phyloP scores from a whole-genome alignment of 2,888 invertebrate species.

The Tetranychus piercei region DNA sequence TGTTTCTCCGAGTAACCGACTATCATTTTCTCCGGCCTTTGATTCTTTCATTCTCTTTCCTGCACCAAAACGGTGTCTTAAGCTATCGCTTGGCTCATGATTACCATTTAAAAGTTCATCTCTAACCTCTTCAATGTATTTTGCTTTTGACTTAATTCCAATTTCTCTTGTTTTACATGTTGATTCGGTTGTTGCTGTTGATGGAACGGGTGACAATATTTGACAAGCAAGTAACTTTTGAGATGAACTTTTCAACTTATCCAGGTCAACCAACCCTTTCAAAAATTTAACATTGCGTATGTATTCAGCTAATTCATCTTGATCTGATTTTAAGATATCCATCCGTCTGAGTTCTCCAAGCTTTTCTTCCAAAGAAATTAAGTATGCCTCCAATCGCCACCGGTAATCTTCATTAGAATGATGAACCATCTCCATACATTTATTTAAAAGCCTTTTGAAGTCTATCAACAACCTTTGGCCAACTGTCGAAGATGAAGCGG shows the following conservation, averaged over 20 bases:
- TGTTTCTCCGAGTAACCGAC: not conserved
- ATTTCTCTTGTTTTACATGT: not conserved
- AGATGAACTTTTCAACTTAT: not conserved
- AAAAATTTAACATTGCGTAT: conserved; percentile 3
- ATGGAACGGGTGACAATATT: conserved; percentile 10
- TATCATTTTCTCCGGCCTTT: not conserved
- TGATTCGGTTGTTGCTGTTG: not conserved
- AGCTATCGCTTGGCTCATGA: not conserved
- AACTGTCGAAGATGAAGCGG: not conserved
- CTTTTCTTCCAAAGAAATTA: conserved; percentile 3
- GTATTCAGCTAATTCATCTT: conserved; percentile 8
- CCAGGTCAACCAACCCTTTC: conserved; percentile 6
- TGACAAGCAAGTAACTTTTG: conserved; percentile 10
- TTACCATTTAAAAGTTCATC: conserved; percentile 10
- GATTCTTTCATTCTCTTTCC: not conserved
- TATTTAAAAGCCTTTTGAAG: not conserved
- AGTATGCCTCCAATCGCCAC: conserved; percentile 8
- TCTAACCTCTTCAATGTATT: conserved; percentile 7
- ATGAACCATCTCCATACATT: not conserved
- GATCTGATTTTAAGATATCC: not conserved
- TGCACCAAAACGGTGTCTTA: not conserved
- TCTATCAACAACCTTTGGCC: not conserved
- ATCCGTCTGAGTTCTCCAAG: not conserved
- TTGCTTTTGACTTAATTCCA: not conserved
- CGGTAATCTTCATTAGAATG: not conserved